Evolutionary conservation across 2,797 vertebrate species (phyloP).

Genomic region (Spinus pinus): DNA sequence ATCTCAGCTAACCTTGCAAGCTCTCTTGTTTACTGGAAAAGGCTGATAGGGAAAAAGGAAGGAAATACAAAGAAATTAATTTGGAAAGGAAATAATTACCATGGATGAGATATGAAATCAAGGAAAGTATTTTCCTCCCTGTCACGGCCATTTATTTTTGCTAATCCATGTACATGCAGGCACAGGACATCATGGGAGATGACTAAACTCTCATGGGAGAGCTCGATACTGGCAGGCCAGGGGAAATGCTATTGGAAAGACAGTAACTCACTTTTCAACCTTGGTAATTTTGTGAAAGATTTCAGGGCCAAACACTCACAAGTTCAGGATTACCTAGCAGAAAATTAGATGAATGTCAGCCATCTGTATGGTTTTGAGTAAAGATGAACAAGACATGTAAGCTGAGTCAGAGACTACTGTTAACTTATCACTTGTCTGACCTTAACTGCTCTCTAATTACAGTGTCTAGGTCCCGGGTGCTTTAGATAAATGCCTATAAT

Average conservation of each 20-base stretch:
- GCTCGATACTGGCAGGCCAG: rapidly evolving
- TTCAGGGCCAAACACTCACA: background rate
- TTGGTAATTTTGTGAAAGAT: background rate
- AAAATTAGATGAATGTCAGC: background rate
- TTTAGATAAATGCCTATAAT: background rate
- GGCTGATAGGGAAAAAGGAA: background rate
- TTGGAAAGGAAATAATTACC: slow-evolving; percentile 63
- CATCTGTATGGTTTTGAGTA: background rate
- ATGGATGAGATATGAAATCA: slow-evolving; percentile 45
- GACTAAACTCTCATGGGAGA: background rate
- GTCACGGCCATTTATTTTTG: slow-evolving; percentile 50
- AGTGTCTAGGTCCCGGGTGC: background rate
- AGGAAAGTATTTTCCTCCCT: slow-evolving; percentile 57
- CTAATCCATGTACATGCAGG: background rate
- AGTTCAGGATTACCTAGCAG: background rate
- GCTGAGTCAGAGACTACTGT: background rate
- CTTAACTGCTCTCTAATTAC: background rate
- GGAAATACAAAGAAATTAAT: background rate
- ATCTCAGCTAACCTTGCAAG: slow-evolving; percentile 4
- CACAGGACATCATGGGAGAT: background rate
- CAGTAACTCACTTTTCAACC: background rate
- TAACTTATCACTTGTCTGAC: slow-evolving; percentile 14
- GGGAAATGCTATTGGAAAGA: background rate
- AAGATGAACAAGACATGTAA: background rate
- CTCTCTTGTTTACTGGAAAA: background rate